Evolutionary conservation across 2,888 invertebrate genomes (phyloP), one percentile per base, ranked within the genome.

Genomic region (Embidobia sp.): DNA sequence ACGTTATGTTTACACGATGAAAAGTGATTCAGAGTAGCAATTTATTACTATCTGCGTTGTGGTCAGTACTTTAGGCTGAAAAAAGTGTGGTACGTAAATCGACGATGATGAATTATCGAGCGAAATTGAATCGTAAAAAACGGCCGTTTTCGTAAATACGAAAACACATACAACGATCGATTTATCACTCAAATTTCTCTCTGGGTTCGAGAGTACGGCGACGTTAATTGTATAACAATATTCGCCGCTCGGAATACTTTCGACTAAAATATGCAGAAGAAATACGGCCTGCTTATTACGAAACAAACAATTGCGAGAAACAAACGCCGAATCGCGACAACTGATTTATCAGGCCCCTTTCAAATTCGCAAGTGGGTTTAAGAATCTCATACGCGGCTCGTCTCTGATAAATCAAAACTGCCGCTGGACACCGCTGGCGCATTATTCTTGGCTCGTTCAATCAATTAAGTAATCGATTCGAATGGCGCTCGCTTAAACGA

Each of bases 1-100:
- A 31, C 51, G 37, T 70, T 61, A 46, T 63, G 72, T 63, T 72
- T 72, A 72, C 55, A 63, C 40, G 72, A 26, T 19, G 63, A 46
- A 63, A 48, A 63, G 53, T 53, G 70, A 61, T 70, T 61, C 46
- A 19, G 35, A 53, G 46, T 37, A 61, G 53, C 37, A 61, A 53
- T 59, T 70, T 51, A 46, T 53, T 53, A 61, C 46, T 51, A 51
- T 18, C 16, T 51, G 44, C 48, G 10, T 13, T 37, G n/a, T 22
- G 15, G 35, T 13, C 29, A 16, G 16, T 57, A 48, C 46, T 64
- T 63, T 27, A 48, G 42, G 26, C 13, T 5, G n/a, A 22, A 31
- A 51, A 40, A 31, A 29, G 18, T 51, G n/a, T 31, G 10, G 3
- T 29, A 48, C 49, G 49, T 26, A 49, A 49, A 49, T 40, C 15